Conservation (phyloP, 2,888 invertebrate genomes). For the Hirtodrosophila trivittata region DNA sequence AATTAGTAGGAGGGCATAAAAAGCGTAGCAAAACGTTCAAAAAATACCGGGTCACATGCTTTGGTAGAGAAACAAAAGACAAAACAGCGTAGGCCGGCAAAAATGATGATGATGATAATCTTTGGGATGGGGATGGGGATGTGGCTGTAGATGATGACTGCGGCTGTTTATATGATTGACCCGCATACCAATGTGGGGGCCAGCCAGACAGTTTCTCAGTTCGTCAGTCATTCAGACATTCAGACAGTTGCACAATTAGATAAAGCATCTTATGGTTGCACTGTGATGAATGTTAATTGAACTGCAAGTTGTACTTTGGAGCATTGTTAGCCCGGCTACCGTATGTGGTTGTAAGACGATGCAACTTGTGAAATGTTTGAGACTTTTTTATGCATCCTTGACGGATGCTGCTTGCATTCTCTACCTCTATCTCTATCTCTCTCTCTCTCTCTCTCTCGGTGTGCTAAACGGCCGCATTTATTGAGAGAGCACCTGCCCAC, state of each 20-base stretch:
- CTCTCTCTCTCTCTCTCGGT: not conserved
- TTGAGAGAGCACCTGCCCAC: constrained; percentile 43
- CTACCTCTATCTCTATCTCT: not conserved
- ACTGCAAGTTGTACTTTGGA: constrained; percentile 54
- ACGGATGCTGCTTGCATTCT: constrained; percentile 56
- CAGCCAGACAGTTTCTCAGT: constrained; percentile 33
- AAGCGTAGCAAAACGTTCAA: constrained; percentile 72
- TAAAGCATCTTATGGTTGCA: constrained; percentile 58
- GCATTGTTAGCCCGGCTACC: constrained; percentile 39
- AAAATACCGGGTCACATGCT: constrained; percentile 72
- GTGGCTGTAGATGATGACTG: constrained; percentile 39
- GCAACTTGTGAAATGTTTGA: constrained; percentile 42
- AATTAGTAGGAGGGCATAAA: constrained; percentile 72
- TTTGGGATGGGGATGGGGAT: constrained; percentile 2
- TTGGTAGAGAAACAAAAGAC: constrained; percentile 40
- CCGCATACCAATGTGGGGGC: constrained; percentile 70
- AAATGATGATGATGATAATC: constrained; percentile 18
- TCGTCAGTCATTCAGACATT: constrained; percentile 26
- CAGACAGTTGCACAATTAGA: constrained; percentile 66
- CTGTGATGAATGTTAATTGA: constrained; percentile 76
- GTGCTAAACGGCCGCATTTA: not conserved
- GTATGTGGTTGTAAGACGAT: not conserved
- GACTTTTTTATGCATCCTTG: constrained; percentile 53
- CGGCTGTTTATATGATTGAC: constrained; percentile 63
- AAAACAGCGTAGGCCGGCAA: constrained; percentile 53